Percentiles rank a stretch among this genome's conserved stretches.
These are phyloP conservation scores for Lepas anatifera DNA, from an alignment of 2,888 invertebrate species.

Conservation along the genomic window DNA sequence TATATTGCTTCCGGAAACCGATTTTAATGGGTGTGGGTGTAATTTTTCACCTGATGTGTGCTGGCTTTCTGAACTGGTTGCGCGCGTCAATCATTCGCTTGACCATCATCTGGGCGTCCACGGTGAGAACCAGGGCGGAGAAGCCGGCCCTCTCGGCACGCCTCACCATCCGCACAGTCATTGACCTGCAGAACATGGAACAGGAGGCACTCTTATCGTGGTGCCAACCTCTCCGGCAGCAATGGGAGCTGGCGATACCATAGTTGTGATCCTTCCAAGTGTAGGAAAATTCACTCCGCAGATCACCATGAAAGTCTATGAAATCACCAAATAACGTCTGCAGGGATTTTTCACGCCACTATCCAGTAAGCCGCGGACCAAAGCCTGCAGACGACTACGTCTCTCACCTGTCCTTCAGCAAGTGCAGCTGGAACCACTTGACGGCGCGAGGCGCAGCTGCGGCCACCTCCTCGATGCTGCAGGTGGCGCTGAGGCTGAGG, in stretches of 20 bases:
- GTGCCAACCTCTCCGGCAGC: no score
- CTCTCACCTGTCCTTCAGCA: constrained; percentile 70
- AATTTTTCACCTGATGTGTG: constrained; percentile 52
- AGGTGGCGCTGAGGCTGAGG: constrained; percentile 73
- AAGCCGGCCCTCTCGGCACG: constrained; percentile 74
- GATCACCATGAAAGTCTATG: no score
- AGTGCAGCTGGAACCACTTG: constrained; percentile 87
- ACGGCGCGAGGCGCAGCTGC: constrained; percentile 55
- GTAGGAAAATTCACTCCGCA: no score
- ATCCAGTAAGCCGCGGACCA: no score
- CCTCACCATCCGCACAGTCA: constrained; percentile 55
- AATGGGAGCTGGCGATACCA: no score
- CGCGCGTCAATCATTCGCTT: constrained; percentile 63
- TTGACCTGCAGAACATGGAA: constrained; percentile 42
- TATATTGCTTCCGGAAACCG: no score
- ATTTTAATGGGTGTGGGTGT: no score
- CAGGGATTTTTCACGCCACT: no score
- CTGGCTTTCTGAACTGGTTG: constrained; percentile 70
- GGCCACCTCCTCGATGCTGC: constrained; percentile 77
- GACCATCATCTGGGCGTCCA: constrained; percentile 81
- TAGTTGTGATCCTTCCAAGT: no score
- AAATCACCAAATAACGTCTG: no score
- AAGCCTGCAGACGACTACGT: no score
- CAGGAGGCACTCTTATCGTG: no score
- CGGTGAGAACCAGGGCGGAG: constrained; percentile 72